Evolutionary conservation across 2,797 vertebrate genomes (phyloP), one percentile per base, ranked within the genome.

Genomic region (Rhynchonycteris naso): DNA sequence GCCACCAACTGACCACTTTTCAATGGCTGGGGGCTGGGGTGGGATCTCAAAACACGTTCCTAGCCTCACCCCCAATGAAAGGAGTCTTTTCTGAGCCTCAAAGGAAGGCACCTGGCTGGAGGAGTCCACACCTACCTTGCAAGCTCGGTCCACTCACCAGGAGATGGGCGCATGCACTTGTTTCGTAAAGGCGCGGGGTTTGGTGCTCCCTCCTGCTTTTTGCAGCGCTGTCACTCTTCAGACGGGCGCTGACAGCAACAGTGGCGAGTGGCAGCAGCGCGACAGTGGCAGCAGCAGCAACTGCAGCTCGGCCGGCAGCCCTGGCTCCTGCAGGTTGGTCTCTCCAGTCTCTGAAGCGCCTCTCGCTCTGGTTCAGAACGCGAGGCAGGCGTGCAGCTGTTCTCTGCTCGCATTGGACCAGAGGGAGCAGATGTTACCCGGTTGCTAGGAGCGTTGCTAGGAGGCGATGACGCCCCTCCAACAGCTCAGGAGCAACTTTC

Each of bases 371-470:
- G 93, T 61, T 96, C 81, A 0, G 89, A 95, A 90, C 94, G 93
- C 96, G 83, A 98, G 98, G 97, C 97, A 97, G 98, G 97, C 95
- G 97, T 97, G 98, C 98, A 97, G 98, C 98, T 97, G 98, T 96
- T 95, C 97, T 98, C 96, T 24, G 69, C 97, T 96, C 98, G 98
- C 98, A 99, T 99, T 99, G 99, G 99, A 99, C 98, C 98, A 97
- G 96, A 84, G 97, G 98, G 99, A 99, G 99, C 99, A 99, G 99
- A 98, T 99, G 99, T 98, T 99, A 98, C 98, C 98, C 97, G 98
- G 99, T 99, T 99, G 99, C 99, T 99, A 99, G 98, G 99, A 98
- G 98, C 98, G 99, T 98, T 98, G 98, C 99, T 98, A 98, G 97
- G 99, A 98, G 97, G 98, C 97, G 93, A 98, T 99, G 99, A 99